Evolutionary conservation across 2,888 invertebrate genomes (phyloP), one percentile per base, ranked within the genome.

Genomic region (Leucophenga maculata): DNA sequence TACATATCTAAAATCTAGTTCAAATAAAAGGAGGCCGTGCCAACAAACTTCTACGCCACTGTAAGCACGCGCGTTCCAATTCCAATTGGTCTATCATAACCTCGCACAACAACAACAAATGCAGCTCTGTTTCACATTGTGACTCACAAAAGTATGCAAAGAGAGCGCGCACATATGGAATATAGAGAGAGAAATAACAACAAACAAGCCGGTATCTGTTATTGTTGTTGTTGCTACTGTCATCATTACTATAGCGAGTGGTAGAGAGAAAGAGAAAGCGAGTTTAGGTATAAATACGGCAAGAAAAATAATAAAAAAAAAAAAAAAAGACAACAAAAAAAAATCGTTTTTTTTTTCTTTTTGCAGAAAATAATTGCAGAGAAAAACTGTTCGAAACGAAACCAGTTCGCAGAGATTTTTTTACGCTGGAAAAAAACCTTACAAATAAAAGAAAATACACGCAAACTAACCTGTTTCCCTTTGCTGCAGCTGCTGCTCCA

Each of bases 401-500:
- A 82, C 82, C 82, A 80, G 83, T 83, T 83, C 75, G 13, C 71
- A 73, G 26, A 14, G n/a, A 39, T 39, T 39, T 39, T 39, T 16
- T 9, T 60, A 11, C 14, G 46, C 22, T 48, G 11, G 16, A 48
- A 64, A 20, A 18, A 46, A 2, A n/a, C n/a, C n/a, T n/a, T 20
- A 22, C 8, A 39, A 39, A 39, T 11, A 9, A 8, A 39, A 8
- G 11, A 8, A 11, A 39, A 39, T 39, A 39, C 8, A 39, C 39
- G 39, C 39, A 8, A 60, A 83, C 82, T 80, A 84, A 84, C 82
- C 82, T 82, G 83, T 82, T 81, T 75, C 77, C 71, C 72, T 44
- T 65, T 73, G 57, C 32, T 55, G n/a, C 70, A 69, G 60, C 65
- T 22, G 60, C 70, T 59, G 26, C 4, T 59, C 18, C 55, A 9